Evolutionary conservation across 2,797 vertebrate species (phyloP).

Genomic region (Anisognathus igniventris): DNA sequence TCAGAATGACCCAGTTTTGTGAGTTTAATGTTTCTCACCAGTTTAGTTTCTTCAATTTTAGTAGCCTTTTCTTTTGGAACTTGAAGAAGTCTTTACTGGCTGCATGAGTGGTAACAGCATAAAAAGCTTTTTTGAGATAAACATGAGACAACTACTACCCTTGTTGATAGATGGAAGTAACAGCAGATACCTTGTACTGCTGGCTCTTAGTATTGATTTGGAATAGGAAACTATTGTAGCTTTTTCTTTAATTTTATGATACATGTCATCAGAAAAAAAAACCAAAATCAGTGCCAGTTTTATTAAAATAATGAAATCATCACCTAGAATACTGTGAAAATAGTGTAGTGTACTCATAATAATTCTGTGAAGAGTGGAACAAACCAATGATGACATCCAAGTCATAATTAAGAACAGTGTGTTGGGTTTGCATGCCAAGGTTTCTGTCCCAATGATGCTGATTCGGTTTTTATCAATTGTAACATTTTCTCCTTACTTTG

Average conservation of each 20-base stretch:
- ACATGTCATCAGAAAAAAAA: neutral
- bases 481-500: neutral
- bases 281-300: rapidly evolving
- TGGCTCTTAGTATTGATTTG: neutral
- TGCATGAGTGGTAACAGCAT: neutral
- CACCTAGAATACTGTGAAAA: neutral
- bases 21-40: neutral
- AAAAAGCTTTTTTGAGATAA: neutral
- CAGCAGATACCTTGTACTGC: neutral
- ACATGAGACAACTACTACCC: neutral
- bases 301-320: neutral
- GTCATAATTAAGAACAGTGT: neutral
- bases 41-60: neutral
- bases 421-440: neutral
- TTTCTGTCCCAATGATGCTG: neutral
- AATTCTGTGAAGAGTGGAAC: neutral
- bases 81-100: neutral
- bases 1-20: neutral
- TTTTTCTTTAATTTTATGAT: neutral
- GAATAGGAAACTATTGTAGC: neutral
- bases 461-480: neutral
- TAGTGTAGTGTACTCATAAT: neutral
- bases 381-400: neutral
- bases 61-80: neutral
- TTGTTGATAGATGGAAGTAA: neutral